phyloP scores from a whole-genome alignment of 2,797 vertebrate species.

The Lithobates sylvaticus region DNA sequence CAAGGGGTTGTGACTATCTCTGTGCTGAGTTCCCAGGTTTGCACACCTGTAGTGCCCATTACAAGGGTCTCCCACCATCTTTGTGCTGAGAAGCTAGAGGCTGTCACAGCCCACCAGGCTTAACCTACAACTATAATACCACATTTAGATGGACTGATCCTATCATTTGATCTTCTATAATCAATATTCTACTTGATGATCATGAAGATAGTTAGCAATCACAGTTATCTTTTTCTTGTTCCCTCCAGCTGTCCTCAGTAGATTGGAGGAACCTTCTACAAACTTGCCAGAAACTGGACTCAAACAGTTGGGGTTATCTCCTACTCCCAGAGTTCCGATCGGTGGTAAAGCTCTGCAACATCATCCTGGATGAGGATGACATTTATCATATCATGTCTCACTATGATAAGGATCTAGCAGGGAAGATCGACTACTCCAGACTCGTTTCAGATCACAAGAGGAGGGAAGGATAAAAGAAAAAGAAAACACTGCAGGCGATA shows the following conservation, averaged over 20 bases:
- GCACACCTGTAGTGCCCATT: too few species aligned
- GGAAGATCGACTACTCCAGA: slow-evolving; percentile 59
- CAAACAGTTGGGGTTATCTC: slow-evolving; percentile 43
- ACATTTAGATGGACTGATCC: background rate
- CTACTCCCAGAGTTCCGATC: slow-evolving; percentile 57
- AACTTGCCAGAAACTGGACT: slow-evolving; percentile 59
- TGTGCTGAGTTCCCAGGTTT: too few species aligned
- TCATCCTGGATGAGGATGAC: slow-evolving; percentile 62
- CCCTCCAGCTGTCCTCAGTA: slow-evolving; percentile 32
- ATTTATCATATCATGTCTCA: slow-evolving; percentile 57
- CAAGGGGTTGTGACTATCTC: too few species aligned
- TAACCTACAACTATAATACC: too few species aligned
- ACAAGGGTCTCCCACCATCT: too few species aligned
- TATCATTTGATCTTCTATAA: background rate
- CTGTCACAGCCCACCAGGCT: too few species aligned
- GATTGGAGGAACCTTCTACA: slow-evolving; percentile 57
- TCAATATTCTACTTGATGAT: background rate
- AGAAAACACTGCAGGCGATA: too few species aligned
- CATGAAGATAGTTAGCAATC: background rate
- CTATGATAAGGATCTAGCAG: slow-evolving; percentile 54
- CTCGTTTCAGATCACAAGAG: slow-evolving; percentile 44
- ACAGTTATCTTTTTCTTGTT: background rate
- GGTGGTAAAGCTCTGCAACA: slow-evolving; percentile 59
- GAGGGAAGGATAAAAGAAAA: background rate
- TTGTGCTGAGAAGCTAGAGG: too few species aligned